Evolutionary conservation across 2,888 invertebrate species (phyloP).

Genomic region (Mantis religiosa): DNA sequence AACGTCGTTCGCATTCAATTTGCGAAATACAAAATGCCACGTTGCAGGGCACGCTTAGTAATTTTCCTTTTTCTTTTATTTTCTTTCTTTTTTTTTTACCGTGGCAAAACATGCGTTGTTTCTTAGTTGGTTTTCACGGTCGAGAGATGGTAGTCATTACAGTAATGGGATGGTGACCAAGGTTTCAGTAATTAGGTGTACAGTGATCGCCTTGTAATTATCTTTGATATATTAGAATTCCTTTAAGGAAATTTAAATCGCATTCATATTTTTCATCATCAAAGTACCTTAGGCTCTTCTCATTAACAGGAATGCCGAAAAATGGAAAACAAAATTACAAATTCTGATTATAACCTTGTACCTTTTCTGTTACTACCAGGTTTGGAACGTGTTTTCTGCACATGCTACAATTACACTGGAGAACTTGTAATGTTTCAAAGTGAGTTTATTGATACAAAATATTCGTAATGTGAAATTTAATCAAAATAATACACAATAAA

Average conservation of each 20-base stretch:
- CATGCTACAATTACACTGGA: too few relatives aligned
- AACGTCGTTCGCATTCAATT: not conserved
- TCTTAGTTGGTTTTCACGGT: not conserved
- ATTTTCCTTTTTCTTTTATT: too few relatives aligned
- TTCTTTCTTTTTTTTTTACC: not conserved
- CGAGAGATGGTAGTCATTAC: not conserved
- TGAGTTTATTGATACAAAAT: too few relatives aligned
- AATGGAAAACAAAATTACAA: not conserved
- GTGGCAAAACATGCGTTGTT: not conserved
- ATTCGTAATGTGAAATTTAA: too few relatives aligned
- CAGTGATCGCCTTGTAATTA: not conserved
- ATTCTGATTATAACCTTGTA: not conserved
- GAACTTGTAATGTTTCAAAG: too few relatives aligned
- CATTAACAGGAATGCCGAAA: not conserved
- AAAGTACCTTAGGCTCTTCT: not conserved
- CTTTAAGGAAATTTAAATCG: not conserved
- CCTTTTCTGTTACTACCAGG: not conserved
- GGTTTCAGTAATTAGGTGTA: not conserved
- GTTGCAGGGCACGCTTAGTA: not conserved
- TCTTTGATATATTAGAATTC: not conserved
- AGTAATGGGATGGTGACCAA: not conserved
- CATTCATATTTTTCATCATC: not conserved
- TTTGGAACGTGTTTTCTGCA: not conserved
- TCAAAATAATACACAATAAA: too few relatives aligned
- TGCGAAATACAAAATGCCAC: not conserved